A percentile compares a stretch with the other conserved stretches of the same genome.
Conservation (phyloP, 1,140 invertebrate genomes). For the Melanaphis sacchari region DNA sequence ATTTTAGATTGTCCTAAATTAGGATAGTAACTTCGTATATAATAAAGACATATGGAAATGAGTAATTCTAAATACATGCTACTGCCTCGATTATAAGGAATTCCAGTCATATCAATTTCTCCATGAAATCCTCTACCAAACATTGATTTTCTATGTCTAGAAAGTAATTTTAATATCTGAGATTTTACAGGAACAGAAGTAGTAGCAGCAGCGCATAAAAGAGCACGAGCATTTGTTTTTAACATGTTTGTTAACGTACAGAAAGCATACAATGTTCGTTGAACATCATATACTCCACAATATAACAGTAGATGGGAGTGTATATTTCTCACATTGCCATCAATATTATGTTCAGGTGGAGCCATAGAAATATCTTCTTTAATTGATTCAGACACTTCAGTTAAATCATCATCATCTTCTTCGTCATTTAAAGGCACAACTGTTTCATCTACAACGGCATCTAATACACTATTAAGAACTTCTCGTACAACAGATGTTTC, state of each 20-base stretch:
- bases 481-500: constrained; percentile 41
- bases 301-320: constrained; percentile 87
- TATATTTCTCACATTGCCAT: constrained; percentile 54
- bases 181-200: constrained; percentile 66
- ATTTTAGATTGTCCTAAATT: constrained; percentile 72
- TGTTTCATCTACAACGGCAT: constrained; percentile 57
- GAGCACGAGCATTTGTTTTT: constrained; percentile 75
- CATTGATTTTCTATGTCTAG: constrained; percentile 81
- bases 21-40: constrained; percentile 82
- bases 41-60: constrained; percentile 81
- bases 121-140: constrained; percentile 82
- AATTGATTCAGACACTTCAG: constrained; percentile 51
- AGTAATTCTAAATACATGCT: constrained; percentile 86
- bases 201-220: constrained; percentile 76
- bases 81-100: constrained; percentile 71
- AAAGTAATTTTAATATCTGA: constrained; percentile 72
- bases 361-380: constrained; percentile 53
- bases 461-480: constrained; percentile 52
- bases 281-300: constrained; percentile 80
- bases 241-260: constrained; percentile 78
- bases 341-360: constrained; percentile 44
- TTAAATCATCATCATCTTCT: constrained; percentile 54
- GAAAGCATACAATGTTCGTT: constrained; percentile 79
- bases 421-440: constrained; percentile 44
- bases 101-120: constrained; percentile 68